Conservation (phyloP, 2,113 vertebrate species). For the Gambusia holbrooki region DNA sequence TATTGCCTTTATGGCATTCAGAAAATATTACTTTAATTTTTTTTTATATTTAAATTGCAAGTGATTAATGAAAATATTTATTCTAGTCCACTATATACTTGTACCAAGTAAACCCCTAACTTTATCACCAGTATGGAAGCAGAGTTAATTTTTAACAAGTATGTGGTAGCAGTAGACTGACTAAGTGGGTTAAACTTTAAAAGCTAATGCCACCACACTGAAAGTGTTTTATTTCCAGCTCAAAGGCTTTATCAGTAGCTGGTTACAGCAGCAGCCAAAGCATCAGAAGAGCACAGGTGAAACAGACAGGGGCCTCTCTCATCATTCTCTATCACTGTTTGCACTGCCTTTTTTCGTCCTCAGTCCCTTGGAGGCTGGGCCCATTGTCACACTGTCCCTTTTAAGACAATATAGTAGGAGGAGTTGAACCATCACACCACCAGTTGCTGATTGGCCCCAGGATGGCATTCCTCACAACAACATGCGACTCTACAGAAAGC, state of each 20-base stretch:
- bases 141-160: not conserved
- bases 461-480: conserved; percentile 43
- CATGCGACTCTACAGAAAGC: conserved; percentile 31
- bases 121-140: not conserved
- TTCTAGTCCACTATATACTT: not conserved
- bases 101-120: not conserved
- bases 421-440: conserved; percentile 72
- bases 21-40: not conserved
- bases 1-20: not conserved
- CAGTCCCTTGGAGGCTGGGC: conserved; percentile 21
- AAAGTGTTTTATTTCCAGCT: not conserved
- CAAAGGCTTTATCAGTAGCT: not conserved
- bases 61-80: not conserved
- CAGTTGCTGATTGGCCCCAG: conserved; percentile 61
- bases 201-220: not conserved
- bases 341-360: not conserved
- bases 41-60: not conserved
- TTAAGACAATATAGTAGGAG: conserved; percentile 73
- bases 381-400: conserved; percentile 55
- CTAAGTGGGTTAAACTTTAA: not conserved
- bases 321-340: conserved; percentile 29
- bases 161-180: not conserved
- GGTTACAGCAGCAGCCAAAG: not conserved
- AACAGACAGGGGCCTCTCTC: not conserved
- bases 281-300: not conserved